Conservation (phyloP, 37 sponge, comb jelly and placozoan genomes). For the Chondrilla cf. caribensis region DNA sequence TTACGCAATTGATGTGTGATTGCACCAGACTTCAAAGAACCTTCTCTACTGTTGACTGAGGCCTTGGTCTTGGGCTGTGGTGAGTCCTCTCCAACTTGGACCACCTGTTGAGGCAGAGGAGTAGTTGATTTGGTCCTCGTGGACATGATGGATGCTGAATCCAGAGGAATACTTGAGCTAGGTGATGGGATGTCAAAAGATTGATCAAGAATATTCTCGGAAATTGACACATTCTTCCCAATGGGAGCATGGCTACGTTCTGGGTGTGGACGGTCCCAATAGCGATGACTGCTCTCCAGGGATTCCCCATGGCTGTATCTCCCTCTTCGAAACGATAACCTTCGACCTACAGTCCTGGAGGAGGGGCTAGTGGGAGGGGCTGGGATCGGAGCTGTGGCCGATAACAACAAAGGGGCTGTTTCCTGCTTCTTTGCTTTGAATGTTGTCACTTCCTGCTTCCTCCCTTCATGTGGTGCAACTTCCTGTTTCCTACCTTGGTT, state of each 20-base stretch:
- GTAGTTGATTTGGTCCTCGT: background rate
- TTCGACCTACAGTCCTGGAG: background rate
- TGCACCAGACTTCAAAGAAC: too few relatives aligned
- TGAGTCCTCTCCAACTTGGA: too few relatives aligned
- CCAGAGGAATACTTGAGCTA: background rate
- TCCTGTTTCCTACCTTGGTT: background rate
- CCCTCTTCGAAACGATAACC: background rate
- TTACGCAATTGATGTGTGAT: background rate
- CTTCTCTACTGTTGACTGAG: too few relatives aligned
- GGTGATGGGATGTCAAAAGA: slow-evolving; percentile 29
- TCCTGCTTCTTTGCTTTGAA: too few relatives aligned
- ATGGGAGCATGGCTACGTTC: background rate
- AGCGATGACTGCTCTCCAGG: background rate
- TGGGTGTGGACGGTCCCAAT: background rate
- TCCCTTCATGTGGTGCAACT: background rate
- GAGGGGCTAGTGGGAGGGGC: slow-evolving; percentile 6
- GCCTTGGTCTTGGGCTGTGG: too few relatives aligned
- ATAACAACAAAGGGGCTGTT: too few relatives aligned
- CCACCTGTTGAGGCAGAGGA: background rate
- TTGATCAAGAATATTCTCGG: background rate
- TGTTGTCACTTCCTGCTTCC: background rate
- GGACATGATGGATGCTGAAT: background rate
- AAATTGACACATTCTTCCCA: background rate
- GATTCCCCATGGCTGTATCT: background rate
- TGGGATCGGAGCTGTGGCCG: background rate